phyloP scores from a whole-genome alignment of 2,113 vertebrate genomes.

The Blennius ocellaris region DNA sequence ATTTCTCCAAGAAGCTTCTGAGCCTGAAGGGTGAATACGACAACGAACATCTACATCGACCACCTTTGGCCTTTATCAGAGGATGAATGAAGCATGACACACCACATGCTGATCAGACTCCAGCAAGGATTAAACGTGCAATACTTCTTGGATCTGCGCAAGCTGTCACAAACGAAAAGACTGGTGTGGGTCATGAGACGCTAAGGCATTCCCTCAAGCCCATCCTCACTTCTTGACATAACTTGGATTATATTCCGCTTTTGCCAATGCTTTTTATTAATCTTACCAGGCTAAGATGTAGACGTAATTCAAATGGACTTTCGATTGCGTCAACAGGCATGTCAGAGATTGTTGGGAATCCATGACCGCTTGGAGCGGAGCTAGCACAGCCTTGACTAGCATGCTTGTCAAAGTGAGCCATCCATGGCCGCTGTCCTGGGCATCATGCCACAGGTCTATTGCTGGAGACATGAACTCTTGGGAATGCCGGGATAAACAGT shows the following conservation, averaged over 20 bases:
- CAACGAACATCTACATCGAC: slow-evolving; percentile 37
- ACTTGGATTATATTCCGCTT: slow-evolving; percentile 54
- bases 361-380: slow-evolving; percentile 62
- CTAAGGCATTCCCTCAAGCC: slow-evolving; percentile 34
- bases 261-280: slow-evolving; percentile 56
- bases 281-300: slow-evolving; percentile 66
- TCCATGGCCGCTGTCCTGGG: slow-evolving; percentile 72
- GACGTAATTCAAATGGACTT: slow-evolving; percentile 67
- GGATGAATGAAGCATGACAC: slow-evolving; percentile 63
- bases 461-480: slow-evolving; percentile 79
- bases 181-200: slow-evolving; percentile 56
- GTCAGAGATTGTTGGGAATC: slow-evolving; percentile 69
- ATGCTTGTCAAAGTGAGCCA: slow-evolving; percentile 72
- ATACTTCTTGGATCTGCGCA: slow-evolving; percentile 57
- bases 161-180: slow-evolving; percentile 62
- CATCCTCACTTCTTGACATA: slow-evolving; percentile 55
- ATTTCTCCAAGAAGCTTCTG: background rate
- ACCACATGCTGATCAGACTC: slow-evolving; percentile 55
- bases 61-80: slow-evolving; percentile 60
- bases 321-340: slow-evolving; percentile 60
- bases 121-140: slow-evolving; percentile 66
- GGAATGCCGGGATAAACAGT: slow-evolving; percentile 78
- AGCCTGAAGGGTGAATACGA: background rate
- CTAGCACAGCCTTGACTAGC: slow-evolving; percentile 70
- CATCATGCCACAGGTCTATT: slow-evolving; percentile 79